Base-by-base conservation (phyloP, 2,888 invertebrate genomes). In the Caenorhabditis auriculariae region DNA sequence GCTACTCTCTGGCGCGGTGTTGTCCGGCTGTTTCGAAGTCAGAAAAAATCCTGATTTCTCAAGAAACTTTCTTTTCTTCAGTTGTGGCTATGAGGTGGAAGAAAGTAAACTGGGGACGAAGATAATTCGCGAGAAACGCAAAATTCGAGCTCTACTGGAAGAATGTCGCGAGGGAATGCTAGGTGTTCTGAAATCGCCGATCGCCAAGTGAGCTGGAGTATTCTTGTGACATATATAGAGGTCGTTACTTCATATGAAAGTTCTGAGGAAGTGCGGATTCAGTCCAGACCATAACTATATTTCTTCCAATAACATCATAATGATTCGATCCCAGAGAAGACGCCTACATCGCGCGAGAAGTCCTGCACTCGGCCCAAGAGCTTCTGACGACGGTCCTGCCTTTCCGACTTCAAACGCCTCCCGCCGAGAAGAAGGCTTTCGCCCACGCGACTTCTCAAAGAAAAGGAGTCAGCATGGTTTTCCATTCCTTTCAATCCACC, bases 291-390 rank as follows among this genome's bases (percentile, higher is more conserved):
- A n/a, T n/a, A n/a, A n/a, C n/a, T n/a, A n/a, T n/a, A n/a, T n/a
- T n/a, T n/a, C n/a, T n/a, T n/a, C n/a, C n/a, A n/a, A n/a, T n/a
- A n/a, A n/a, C n/a, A n/a, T n/a, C n/a, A n/a, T n/a, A n/a, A n/a
- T n/a, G n/a, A n/a, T n/a, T n/a, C n/a, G n/a, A n/a, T n/a, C n/a
- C 38, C 39, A 59, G 53, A 28, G 61, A 61, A 47, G 61, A 61
- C 32, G 54, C 50, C 4, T 57, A 54, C 44, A 61, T 61, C 28
- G 61, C 61, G 6, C 41, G 44, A 35, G 51, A 61, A 54, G 57
- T 61, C 6, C 50, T 44, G 4, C 50, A 61, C 15, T 49, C 53
- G 9, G 51, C 61, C 3, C 53, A 57, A 24, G 49, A 51, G 19
- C 44, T 61, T 45, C 26, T 61, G 29, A 54, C 46, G 51, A 51